Percentiles rank a stretch among this genome's conserved stretches.
Evolutionary conservation across 1,140 invertebrate species (phyloP).

Genomic region (Dreissena polymorpha): DNA sequence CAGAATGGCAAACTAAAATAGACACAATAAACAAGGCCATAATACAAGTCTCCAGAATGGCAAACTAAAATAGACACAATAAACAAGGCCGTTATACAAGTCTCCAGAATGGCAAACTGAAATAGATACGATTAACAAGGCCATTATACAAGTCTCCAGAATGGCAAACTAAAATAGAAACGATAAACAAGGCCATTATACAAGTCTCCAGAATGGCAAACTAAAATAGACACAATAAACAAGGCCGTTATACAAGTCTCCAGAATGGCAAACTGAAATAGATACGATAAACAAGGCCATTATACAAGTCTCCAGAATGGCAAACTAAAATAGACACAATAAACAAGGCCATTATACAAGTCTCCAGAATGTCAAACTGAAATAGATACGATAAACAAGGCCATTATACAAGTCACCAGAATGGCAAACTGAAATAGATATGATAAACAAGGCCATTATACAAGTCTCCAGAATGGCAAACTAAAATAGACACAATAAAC

Average conservation of each 20-base stretch:
- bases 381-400: background rate
- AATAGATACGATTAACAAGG: background rate
- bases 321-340: background rate
- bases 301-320: too few species aligned
- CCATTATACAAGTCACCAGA: too few species aligned
- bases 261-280: slow-evolving; percentile 8
- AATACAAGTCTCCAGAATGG: background rate
- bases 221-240: background rate
- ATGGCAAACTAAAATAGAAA: background rate
- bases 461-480: too few species aligned
- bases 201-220: too few species aligned
- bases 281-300: background rate
- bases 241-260: too few species aligned
- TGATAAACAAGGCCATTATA: too few species aligned
- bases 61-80: background rate
- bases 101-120: too few species aligned
- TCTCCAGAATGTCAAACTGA: too few species aligned
- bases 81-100: too few species aligned
- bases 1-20: slow-evolving; percentile 1
- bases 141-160: too few species aligned
- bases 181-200: too few species aligned
- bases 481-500: background rate
- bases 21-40: background rate
- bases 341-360: too few species aligned
- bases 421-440: background rate